A percentile compares a stretch with the other conserved stretches of the same genome.
Conservation (phyloP, 2,113 vertebrate genomes). For the Engystomops pustulosus region DNA sequence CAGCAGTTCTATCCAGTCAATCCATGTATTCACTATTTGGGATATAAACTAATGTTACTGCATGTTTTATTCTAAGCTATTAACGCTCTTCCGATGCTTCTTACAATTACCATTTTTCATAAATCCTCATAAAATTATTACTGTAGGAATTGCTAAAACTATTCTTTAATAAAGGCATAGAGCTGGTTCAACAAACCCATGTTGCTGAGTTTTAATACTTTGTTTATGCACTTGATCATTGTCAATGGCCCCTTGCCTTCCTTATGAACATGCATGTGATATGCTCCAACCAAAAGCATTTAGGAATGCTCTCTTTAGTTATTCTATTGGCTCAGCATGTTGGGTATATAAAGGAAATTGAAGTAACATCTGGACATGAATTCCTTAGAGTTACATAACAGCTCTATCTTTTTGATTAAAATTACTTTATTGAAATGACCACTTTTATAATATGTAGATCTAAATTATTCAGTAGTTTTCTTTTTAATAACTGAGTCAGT, state of each 20-base stretch:
- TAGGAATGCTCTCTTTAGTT: slow-evolving; percentile 9
- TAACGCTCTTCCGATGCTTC: too few species aligned
- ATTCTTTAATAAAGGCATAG: background rate
- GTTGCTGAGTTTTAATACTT: background rate
- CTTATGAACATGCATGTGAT: background rate
- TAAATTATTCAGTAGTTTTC: slow-evolving; percentile 28
- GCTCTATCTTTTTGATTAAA: slow-evolving; percentile 4
- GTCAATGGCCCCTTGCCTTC: background rate
- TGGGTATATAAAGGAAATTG: slow-evolving; percentile 16
- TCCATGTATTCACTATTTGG: too few species aligned
- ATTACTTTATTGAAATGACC: slow-evolving; percentile 29
- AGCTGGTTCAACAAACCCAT: background rate
- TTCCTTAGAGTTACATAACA: slow-evolving; percentile 15
- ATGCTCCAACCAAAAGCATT: background rate
- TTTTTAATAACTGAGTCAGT: slow-evolving; percentile 29
- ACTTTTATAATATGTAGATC: slow-evolving; percentile 16
- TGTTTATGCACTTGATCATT: background rate
- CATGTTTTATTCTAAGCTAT: too few species aligned
- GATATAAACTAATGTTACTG: too few species aligned
- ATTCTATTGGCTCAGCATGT: slow-evolving; percentile 16
- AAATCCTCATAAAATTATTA: background rate
- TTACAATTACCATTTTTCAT: background rate
- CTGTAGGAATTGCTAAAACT: background rate
- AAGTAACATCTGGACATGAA: slow-evolving; percentile 37
- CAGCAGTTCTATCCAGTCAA: background rate